Evolutionary conservation across 2,888 invertebrate species (phyloP), one percentile per base, ranked within the genome.

Genomic region (Bugulina stolonifera): DNA sequence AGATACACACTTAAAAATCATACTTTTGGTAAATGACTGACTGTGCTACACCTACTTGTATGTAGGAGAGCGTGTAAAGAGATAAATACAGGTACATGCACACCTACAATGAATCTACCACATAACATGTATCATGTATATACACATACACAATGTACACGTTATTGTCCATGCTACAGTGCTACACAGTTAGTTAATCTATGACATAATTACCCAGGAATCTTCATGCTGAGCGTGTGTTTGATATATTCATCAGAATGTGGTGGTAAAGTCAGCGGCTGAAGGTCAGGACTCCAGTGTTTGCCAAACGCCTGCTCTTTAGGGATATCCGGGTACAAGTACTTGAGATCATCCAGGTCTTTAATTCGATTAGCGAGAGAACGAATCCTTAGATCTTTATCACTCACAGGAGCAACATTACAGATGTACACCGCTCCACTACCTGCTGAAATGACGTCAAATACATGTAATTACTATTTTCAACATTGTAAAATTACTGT

Each of bases 331-430:
- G 95, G 95, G 85, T 92, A 95, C 34, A 96, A 87, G 82, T 89
- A 91, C 74, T 91, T 88, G 29, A 85, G 77, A 82, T 93, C 90
- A 14, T 89, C 89, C 76, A 97, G 87, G 85, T 97, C 97, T 57
- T 91, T 89, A 72, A 96, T 90, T 25, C 96, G 87, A 86, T 97
- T 96, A 0, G 95, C 94, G 64, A 97, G 87, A 35, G 92, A 91
- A 64, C 96, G 89, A 77, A 96, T 94, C 78, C 91, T 89, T 80
- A 97, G 91, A 86, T 97, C 96, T 79, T 93, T 93, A 3, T 93
- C 90, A 0, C 93, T 93, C 87, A 94, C 97, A 0, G 97, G 97
- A 79, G 93, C 93, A 25, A 97, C 87, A 89, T 94, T 83, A 76
- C 81, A 82, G 1, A 84, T 84, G 71, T 81, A 81, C 73, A 64